Percentiles rank a stretch among this genome's conserved stretches.
Conservation (phyloP, 2,113 vertebrate species). For the Aspidoscelis tigris region DNA sequence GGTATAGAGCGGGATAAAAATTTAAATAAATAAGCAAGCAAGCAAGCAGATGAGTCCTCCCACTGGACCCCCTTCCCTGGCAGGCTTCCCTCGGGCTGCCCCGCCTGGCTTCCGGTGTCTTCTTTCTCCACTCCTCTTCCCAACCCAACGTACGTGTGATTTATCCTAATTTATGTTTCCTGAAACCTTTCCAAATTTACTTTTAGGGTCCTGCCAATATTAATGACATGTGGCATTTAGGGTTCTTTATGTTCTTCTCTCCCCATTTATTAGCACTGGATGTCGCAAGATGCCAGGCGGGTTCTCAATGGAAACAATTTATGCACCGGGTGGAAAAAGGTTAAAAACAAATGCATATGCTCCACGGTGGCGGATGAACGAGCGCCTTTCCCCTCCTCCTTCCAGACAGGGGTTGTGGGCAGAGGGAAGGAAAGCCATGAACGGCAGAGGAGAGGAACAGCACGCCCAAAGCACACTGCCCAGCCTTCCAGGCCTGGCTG, state of each 20-base stretch:
- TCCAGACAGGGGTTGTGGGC: not conserved
- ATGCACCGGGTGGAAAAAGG: constrained; percentile 50
- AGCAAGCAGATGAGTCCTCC: no score
- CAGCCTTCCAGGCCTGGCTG: no score
- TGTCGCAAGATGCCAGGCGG: constrained; percentile 63
- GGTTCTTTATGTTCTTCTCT: constrained; percentile 64
- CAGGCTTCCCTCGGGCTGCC: not conserved
- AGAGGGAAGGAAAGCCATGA: accelerated
- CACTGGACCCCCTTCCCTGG: not conserved
- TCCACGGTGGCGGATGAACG: constrained; percentile 34
- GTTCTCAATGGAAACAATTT: constrained; percentile 71
- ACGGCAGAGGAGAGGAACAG: not conserved
- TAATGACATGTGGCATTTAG: constrained; percentile 71
- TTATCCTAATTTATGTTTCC: constrained; percentile 70
- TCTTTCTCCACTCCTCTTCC: not conserved
- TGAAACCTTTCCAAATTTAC: constrained; percentile 72
- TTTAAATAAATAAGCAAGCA: no score
- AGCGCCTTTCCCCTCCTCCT: constrained; percentile 13
- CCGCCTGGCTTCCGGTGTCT: not conserved
- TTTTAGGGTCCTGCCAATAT: constrained; percentile 72
- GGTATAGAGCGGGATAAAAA: no score
- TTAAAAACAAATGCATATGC: constrained; percentile 55
- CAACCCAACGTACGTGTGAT: constrained; percentile 62
- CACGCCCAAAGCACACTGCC: no score
- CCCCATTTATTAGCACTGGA: constrained; percentile 70